Percentiles rank a stretch among this genome's conserved stretches.
Evolutionary conservation across 2,888 invertebrate genomes (phyloP).

Genomic region (Desoria tigrina): DNA sequence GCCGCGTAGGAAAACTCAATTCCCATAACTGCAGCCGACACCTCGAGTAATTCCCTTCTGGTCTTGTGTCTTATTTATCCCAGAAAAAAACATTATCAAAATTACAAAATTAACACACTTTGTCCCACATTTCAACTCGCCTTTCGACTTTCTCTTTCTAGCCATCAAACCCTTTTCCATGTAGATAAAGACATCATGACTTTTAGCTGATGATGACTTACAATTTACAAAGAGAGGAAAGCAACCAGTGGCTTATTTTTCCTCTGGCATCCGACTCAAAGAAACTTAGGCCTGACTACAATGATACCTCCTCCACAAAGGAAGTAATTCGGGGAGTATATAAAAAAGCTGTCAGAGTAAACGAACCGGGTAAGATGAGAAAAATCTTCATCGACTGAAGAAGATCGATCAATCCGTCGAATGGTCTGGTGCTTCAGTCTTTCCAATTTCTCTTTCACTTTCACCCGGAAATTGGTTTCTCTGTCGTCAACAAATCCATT

Average conservation of each 20-base stretch:
- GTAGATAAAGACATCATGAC: too few relatives aligned
- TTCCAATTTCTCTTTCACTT: conserved; percentile 49
- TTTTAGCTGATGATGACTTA: too few relatives aligned
- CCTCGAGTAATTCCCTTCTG: conserved; percentile 75
- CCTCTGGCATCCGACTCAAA: too few relatives aligned
- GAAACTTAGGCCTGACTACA: too few relatives aligned
- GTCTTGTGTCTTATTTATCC: conserved; percentile 71
- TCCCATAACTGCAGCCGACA: conserved; percentile 94
- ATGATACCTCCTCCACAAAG: too few relatives aligned
- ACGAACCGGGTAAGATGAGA: conserved; percentile 51
- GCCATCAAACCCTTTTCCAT: not conserved
- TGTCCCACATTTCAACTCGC: too few relatives aligned
- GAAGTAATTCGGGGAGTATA: too few relatives aligned
- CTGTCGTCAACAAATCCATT: conserved; percentile 15
- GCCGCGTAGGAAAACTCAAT: conserved; percentile 95
- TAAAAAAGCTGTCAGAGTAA: not conserved
- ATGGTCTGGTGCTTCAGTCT: conserved; percentile 44
- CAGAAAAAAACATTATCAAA: too few relatives aligned
- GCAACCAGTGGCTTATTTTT: too few relatives aligned
- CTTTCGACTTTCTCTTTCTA: not conserved
- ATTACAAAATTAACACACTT: too few relatives aligned
- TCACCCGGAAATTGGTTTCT: conserved; percentile 49
- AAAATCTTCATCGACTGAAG: conserved; percentile 43
- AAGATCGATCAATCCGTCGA: conserved; percentile 43
- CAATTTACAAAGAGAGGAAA: too few relatives aligned